Evolutionary conservation across 2,888 invertebrate genomes (phyloP).

Genomic region (Spilosoma lubricipeda): DNA sequence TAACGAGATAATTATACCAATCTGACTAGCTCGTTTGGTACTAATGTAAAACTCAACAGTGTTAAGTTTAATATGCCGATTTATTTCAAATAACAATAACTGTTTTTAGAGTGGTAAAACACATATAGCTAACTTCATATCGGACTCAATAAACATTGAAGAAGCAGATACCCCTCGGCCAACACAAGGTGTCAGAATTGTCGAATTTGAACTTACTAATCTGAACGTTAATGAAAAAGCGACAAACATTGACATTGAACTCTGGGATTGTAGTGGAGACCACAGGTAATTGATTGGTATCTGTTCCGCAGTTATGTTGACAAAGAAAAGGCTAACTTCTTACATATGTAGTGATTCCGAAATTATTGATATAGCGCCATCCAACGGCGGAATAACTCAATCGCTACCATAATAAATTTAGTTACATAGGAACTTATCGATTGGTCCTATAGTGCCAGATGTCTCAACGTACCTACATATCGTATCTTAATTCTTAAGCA

Average conservation of each 20-base stretch:
- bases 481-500: background rate
- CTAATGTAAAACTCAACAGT: background rate
- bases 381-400: constrained; percentile 31
- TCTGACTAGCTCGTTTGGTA: background rate
- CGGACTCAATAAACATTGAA: constrained; percentile 88
- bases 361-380: constrained; percentile 32
- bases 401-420: background rate
- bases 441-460: background rate
- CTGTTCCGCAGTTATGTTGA: background rate
- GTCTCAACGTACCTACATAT: background rate
- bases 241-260: constrained; percentile 89
- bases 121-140: constrained; percentile 89
- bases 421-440: background rate
- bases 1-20: background rate
- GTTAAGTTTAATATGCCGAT: background rate
- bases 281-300: constrained; percentile 82
- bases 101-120: constrained; percentile 90
- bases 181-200: constrained; percentile 91
- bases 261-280: constrained; percentile 94
- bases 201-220: constrained; percentile 90
- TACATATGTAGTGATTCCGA: background rate
- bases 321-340: background rate
- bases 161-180: constrained; percentile 87
- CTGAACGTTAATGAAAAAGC: constrained; percentile 86
- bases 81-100: background rate